Evolutionary conservation across 2,888 invertebrate genomes (phyloP), one percentile per base, ranked within the genome.

Genomic region (Melanotus villosus): DNA sequence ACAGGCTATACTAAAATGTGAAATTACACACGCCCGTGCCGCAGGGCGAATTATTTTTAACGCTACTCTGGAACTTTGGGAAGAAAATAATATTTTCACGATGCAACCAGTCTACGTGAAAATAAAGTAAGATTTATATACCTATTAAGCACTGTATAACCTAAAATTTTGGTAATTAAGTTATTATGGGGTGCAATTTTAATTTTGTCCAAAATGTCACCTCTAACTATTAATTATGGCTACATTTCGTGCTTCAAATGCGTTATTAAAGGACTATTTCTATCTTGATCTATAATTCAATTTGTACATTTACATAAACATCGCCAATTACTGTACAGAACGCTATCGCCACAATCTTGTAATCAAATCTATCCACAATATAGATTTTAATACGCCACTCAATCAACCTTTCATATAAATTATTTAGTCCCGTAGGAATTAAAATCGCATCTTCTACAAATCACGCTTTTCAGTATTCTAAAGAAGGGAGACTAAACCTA

Each of bases 231-330:
- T 66, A 52, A 60, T 66, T 66, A 66, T 19, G 30, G 16, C 26
- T 14, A 32, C n/a, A 52, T 66, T 65, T 9, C 66, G 66, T 66
- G 66, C 18, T 10, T 6, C 32, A 56, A 56, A 38, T 56, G 59
- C 41, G 47, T 41, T 66, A 60, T 60, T 66, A 60, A 60, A 50
- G 52, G 32, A 60, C 59, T 19, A 36, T 43, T 60, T 41, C 45
- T 60, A 59, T 66, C 66, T 66, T 50, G 59, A 60, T 59, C 59
- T 50, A 59, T 66, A 66, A 52, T 60, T 66, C 66, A 66, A 66
- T 66, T 66, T 66, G 18, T 54, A 30, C 36, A 66, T 66, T 66
- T 66, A 66, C 66, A 60, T 66, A 66, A 66, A 26, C 41, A 54
- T 54, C 54, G 21, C 19, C 38, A 52, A 63, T 54, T 63, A 56